Base-by-base conservation (phyloP, 2,888 invertebrate species). In the Luperina testacea region DNA sequence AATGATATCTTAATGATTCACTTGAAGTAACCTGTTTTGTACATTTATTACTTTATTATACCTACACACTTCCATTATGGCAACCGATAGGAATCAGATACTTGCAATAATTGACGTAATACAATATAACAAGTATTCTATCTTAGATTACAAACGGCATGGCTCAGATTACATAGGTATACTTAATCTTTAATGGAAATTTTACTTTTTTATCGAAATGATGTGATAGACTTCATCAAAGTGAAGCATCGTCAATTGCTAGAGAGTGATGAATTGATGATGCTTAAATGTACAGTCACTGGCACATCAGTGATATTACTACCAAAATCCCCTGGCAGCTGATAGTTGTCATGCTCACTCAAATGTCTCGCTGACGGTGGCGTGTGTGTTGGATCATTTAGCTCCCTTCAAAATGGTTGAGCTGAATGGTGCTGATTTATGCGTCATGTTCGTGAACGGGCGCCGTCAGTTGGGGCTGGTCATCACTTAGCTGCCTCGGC, bases 101-200 rank as follows among this genome's bases (percentile, higher is more conserved):
- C 69, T 72, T 82, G 51, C 68, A 45, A 42, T 82, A 67, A 68
- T 78, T 78, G 63, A 82, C 81, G 63, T 51, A 69, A 69, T 82
- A 70, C 69, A 32, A 69, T 80, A 68, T 45, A 70, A 42, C 81
- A 71, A 53, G 38, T 70, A 53, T n/a, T 57, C 38, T 57, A 67
- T 81, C 70, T 24, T 24, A 59, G 64, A 81, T 77, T 80, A 53
- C 45, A 32, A n/a, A 67, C 32, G 51, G 42, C 11, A 67, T 42
- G 53, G 80, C 1, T 45, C 42, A 68, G 73, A 68, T 68, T 73
- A 38, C 24, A 15, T 5, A n/a, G n/a, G n/a, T n/a, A 72, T 45
- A 45, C 11, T 45, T 80, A 38, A 59, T 75, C 15, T 57, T n/a
- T 70, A 24, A 80, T 65, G 74, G 80, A 74, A 74, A 69, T 69